Percentiles rank a stretch among this genome's conserved stretches.
These are phyloP conservation scores for Upupa epops DNA, from an alignment of 2,113 vertebrate species.

Conservation along the genomic window DNA sequence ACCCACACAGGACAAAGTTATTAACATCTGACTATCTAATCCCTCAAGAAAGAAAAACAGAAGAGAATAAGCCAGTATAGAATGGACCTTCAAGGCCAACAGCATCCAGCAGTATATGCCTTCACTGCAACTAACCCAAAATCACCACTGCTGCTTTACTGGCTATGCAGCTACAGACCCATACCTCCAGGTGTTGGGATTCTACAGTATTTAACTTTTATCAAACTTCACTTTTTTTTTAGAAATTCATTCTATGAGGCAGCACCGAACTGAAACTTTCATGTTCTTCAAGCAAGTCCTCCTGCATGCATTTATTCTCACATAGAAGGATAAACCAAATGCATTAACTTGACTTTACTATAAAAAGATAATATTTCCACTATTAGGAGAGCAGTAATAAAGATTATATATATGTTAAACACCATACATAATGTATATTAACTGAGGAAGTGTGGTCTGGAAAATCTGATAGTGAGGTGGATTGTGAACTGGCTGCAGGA, in stretches of 20 bases:
- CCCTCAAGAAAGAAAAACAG: not conserved
- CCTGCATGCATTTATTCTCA: not conserved
- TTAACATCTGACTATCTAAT: not conserved
- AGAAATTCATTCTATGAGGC: accelerated
- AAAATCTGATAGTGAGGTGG: no score
- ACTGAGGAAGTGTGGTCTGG: no score
- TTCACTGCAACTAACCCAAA: not conserved
- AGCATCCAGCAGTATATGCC: not conserved
- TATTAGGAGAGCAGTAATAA: not conserved
- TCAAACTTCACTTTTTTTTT: not conserved
- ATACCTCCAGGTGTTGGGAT: not conserved
- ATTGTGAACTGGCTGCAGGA: no score
- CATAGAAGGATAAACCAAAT: not conserved
- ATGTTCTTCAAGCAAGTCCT: not conserved
- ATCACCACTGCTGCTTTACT: not conserved
- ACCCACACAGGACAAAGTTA: not conserved
- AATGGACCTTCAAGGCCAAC: not conserved
- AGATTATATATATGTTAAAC: not conserved
- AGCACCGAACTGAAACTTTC: accelerated
- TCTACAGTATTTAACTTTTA: accelerated
- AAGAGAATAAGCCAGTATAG: not conserved
- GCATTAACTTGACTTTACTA: not conserved
- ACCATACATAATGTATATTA: no score
- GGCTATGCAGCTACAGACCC: not conserved
- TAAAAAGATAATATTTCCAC: not conserved